Base-by-base conservation (phyloP, 1,140 invertebrate genomes). In the Halictus rubicundus region DNA sequence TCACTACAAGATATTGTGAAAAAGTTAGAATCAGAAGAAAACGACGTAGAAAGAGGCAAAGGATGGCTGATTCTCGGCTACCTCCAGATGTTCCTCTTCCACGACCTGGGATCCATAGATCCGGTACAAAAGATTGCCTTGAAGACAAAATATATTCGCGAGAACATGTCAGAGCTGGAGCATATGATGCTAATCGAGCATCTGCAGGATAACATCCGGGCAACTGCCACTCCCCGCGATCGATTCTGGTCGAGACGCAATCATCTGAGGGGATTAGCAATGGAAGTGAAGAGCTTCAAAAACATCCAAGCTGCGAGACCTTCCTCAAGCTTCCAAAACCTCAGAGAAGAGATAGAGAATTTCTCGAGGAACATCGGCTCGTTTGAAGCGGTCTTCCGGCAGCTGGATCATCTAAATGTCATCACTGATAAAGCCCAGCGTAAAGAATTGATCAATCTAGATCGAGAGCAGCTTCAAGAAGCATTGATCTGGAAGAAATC, bases 41-140 rank as follows among this genome's bases (percentile, higher is more conserved):
- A 46, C 21, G 87, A 74, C 0, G 59, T 89, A 59, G 81, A 86
- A n/a, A 85, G 89, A 64, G 92, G 92, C 5, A 79, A 80, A 81
- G 76, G 85, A 0, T 94, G 94, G 94, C 75, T 90, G 49, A 78
- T 90, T 6, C 65, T 94, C 5, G 93, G 93, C 19, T 90, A 91
- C 75, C 60, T 94, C 49, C 88, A 94, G 68, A 63, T 93, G 8
- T 86, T 90, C 61, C 70, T 95, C 0, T 94, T 94, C 70, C 80
- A 90, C 0, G 91, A 91, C 65, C 80, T 94, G 3, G 93, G 92
- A 21, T 80, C 87, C 46, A 95, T 97, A 23, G 97, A 98, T 93
- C 96, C 96, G 1, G 94, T 96, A 0, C 94, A 96, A 64, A 97
- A 97, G 88, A 94, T 95, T 57, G 91, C 94, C 1, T 88, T 97